Base-by-base conservation (phyloP, 2,888 invertebrate species). In the Dasysyrphus albostriatus region DNA sequence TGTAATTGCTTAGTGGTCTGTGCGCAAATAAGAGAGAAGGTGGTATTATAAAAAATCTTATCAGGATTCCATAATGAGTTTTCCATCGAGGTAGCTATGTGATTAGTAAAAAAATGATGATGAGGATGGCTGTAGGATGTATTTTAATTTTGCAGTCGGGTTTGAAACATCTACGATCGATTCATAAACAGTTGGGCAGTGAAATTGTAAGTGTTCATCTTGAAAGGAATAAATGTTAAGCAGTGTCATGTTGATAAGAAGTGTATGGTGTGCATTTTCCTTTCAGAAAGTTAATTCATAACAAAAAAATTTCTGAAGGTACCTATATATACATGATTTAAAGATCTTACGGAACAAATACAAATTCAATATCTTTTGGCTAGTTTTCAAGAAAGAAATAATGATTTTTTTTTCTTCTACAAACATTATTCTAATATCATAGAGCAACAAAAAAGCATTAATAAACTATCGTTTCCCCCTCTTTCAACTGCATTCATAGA, bases 1-100 rank as follows among this genome's bases (percentile, higher is more conserved):
- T 78, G 24, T 78, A 74, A 83, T 83, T 83, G 83, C 78, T 61
- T 51, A 67, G 72, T 49, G 59, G 56, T 72, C 9, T 29, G 24
- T 24, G 24, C 24, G 42, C 32, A 42, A 59, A 32, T 44, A 14
- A 54, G 29, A 24, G 39, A 59, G 72, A 34, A 67, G 77, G 77
- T 73, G 73, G 65, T 67, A 34, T 34, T 34, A 56, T 24, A 37
- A 74, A 78, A 59, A 78, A 59, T 69, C 39, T 69, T 78, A 74
- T 78, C 78, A 73, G 34, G 24, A 58, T 34, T 61, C 12, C 19
- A 24, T 24, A 67, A 42, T 37, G 59, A 47, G 16, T 9, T 77
- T 58, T 77, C 49, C 24, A 82, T 77, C 65, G 3, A 2, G 32
- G 8, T 58, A 56, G 1, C n/a, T 32, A 7, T 47, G 19, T 56